Base-by-base conservation (phyloP, 30 jellyfish, hydroid and myxozoan species). In the Catostylus mosaicus region DNA sequence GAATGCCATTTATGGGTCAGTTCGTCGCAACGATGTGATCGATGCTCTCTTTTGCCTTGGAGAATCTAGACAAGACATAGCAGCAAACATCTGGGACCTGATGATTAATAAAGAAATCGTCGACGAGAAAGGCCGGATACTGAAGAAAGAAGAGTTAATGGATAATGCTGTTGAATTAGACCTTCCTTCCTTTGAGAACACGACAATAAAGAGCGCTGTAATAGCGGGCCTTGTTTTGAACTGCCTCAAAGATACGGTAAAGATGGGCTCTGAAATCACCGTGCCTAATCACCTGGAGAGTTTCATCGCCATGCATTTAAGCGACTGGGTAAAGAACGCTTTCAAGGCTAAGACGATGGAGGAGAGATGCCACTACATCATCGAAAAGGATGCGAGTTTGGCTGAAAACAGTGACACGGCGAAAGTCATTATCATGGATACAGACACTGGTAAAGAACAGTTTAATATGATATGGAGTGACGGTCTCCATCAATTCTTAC, bases 351-450 rank as follows among this genome's bases (percentile, higher is more conserved):
- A 47, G 23, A 9, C 6, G 20, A 34, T 61, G 82, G 23, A 24
- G 54, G 74, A 79, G 62, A 57, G 68, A 33, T 23, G 43, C 32
- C 81, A 79, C 31, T 62, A 79, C 51, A 37, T 61, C 22, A 61
- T 61, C 73, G 82, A 40, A 14, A 35, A 30, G 10, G 70, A 79
- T 23, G n/a, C n/a, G n/a, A n/a, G n/a, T n/a, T n/a, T n/a, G n/a
- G n/a, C n/a, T n/a, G 78, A 60, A n/a, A 38, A 22, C 37, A 29
- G 68, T n/a, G 45, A 59, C 1, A 37, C 31, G 20, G 74, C 57
- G 20, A 63, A 79, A 11, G 62, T 79, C n/a, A 34, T 79, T 56
- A 79, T 64, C n/a, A 79, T 79, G 80, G 89, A 79, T 68, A 79
- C 35, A 2, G 89, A 79, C 63, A 77, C 88, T 10, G 88, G 88